Base-by-base conservation (phyloP, 2,113 vertebrate species). In the Bucco capensis region DNA sequence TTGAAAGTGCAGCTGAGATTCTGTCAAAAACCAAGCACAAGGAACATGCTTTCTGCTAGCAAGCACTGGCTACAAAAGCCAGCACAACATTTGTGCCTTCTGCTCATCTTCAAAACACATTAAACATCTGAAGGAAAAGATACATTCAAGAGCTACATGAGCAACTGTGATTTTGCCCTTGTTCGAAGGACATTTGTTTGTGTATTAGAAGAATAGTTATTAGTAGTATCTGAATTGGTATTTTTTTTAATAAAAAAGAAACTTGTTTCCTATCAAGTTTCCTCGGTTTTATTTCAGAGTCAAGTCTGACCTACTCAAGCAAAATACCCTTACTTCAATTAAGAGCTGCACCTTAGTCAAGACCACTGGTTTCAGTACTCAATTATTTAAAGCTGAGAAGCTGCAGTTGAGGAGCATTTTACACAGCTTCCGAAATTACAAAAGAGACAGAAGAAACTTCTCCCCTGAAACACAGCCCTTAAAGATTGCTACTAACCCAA, bases 331-430 rank as follows among this genome's bases (percentile, higher is more conserved):
- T 21, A 33, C 27, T 76, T 90, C 54, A 78, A 2, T 82, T 87
- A 86, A 70, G 64, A 85, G 38, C 30, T 79, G 54, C 87, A 81
- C 64, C 27, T 56, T 57, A 51, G 64, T 50, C 80, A 80, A 60
- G 51, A 50, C 82, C 38, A n/a, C 47, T 77, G 75, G 24, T 80
- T 89, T 70, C 67, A 65, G 50, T 24, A 46, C 58, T 95, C 82
- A 92, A 93, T 92, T 92, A 93, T 91, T 96, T 83, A 95, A 91
- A 93, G 38, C 86, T 66, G n/a, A 82, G 81, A 92, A 85, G 82
- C 35, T 64, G 70, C 73, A 94, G 61, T 10, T 82, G 65, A 75
- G 66, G 40, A 58, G 57, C 3, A 5, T 80, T 89, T 92, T 37
- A 79, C 11, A 73, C 66, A 90, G 57, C 53, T 84, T 24, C 17